Percentiles rank a stretch among this genome's conserved stretches.
Evolutionary conservation across 1,140 invertebrate genomes (phyloP).

Genomic region (Hycleus phaleratus): DNA sequence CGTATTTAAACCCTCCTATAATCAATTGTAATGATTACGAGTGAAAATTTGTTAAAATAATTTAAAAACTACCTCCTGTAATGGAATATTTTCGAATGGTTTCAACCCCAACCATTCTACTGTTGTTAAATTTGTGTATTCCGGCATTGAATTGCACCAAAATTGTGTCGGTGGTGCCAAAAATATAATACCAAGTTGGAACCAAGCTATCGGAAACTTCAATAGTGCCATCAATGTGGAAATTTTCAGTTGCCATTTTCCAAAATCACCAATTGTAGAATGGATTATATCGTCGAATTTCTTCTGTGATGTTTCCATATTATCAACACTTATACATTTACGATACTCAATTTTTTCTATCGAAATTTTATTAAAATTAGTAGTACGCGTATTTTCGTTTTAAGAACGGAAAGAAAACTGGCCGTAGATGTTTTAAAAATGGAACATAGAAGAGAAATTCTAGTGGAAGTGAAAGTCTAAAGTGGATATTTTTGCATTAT

Average conservation of each 20-base stretch:
- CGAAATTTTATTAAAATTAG: no score
- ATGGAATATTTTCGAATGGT: constrained; percentile 1
- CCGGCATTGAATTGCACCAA: constrained; percentile 46
- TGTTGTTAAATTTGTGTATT: constrained; percentile 28
- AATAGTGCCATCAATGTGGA: constrained; percentile 56
- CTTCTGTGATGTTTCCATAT: not conserved
- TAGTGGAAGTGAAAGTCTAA: no score
- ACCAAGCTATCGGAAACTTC: constrained; percentile 60
- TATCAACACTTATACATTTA: not conserved
- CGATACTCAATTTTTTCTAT: no score
- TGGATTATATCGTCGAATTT: constrained; percentile 24
- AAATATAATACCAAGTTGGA: constrained; percentile 58
- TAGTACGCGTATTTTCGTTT: no score
- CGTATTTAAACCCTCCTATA: constrained; percentile 21
- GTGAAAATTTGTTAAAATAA: not conserved
- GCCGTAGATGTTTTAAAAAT: no score
- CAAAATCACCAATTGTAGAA: constrained; percentile 54
- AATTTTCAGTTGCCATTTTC: constrained; percentile 61
- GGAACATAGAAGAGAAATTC: no score
- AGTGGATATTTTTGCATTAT: no score
- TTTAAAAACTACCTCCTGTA: constrained; percentile 4
- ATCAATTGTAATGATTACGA: not conserved
- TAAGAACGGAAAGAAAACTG: no score
- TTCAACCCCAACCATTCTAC: constrained; percentile 10
- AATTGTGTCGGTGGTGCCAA: constrained; percentile 54